These are phyloP conservation scores for Eueremaeus valkanovi DNA, from an alignment of 2,888 invertebrate species.

Conservation along the genomic window DNA sequence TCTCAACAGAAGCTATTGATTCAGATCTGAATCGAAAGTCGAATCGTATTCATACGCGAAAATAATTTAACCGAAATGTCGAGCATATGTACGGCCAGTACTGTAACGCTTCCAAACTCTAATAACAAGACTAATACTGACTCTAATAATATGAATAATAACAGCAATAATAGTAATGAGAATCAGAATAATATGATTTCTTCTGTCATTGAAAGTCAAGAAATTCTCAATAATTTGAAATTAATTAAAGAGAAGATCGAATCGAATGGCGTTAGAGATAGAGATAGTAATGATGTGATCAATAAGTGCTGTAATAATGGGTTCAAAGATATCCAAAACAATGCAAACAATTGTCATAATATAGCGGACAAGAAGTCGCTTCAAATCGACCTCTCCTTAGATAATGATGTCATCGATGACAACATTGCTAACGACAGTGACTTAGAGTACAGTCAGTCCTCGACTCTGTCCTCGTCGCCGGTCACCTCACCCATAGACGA, in stretches of 20 bases:
- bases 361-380: not conserved
- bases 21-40: too few species aligned
- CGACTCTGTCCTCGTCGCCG: slow-evolving; percentile 39
- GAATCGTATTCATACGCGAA: too few species aligned
- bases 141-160: not conserved
- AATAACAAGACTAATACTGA: not conserved
- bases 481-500: slow-evolving; percentile 15
- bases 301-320: not conserved
- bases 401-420: not conserved
- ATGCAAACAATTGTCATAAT: not conserved
- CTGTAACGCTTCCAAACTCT: not conserved
- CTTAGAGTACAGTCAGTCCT: slow-evolving; percentile 37
- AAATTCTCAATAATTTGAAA: slow-evolving; percentile 17
- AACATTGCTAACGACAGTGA: slow-evolving; percentile 1
- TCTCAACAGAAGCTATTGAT: too few species aligned
- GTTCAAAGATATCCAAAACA: not conserved
- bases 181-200: too few species aligned
- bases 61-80: too few species aligned
- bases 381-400: not conserved
- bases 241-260: slow-evolving; percentile 17
- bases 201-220: not conserved
- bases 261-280: not conserved
- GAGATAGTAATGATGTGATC: not conserved
- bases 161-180: not conserved
- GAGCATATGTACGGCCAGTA: slow-evolving; percentile 14